phyloP scores from a whole-genome alignment of 2,797 vertebrate genomes.

The Alectoris magna region DNA sequence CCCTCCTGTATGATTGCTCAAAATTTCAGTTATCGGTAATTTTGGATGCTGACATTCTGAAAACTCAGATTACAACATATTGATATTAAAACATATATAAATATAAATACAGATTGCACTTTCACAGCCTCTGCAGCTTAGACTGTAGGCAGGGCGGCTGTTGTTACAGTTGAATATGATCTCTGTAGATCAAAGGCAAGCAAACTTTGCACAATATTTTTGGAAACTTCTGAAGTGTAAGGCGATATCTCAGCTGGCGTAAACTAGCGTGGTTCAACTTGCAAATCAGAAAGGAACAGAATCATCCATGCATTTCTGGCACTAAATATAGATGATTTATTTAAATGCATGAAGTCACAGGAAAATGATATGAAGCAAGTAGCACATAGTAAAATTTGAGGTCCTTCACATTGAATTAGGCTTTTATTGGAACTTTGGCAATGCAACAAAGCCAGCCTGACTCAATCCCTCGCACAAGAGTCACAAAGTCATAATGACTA shows the following conservation, averaged over 20 bases:
- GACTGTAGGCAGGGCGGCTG: neutral
- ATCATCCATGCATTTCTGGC: neutral
- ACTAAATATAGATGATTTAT: neutral
- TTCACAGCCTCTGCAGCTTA: neutral
- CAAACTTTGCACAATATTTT: neutral
- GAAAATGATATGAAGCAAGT: neutral
- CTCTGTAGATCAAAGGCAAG: neutral
- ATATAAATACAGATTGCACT: accelerated
- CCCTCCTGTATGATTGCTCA: neutral
- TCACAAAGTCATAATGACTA: neutral
- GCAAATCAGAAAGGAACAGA: neutral
- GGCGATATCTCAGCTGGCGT: neutral
- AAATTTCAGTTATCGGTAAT: neutral
- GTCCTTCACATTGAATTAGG: neutral
- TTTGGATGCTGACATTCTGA: neutral
- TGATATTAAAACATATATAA: neutral
- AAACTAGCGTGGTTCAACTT: neutral
- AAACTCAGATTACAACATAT: neutral
- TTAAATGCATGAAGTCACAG: neutral
- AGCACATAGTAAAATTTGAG: neutral
- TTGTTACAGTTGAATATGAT: neutral
- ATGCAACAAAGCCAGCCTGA: neutral
- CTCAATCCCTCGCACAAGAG: neutral
- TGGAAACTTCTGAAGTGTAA: neutral
- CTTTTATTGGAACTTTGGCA: neutral